Evolutionary conservation across 2,888 invertebrate genomes (phyloP).

Genomic region (Seladonia tumulorum): DNA sequence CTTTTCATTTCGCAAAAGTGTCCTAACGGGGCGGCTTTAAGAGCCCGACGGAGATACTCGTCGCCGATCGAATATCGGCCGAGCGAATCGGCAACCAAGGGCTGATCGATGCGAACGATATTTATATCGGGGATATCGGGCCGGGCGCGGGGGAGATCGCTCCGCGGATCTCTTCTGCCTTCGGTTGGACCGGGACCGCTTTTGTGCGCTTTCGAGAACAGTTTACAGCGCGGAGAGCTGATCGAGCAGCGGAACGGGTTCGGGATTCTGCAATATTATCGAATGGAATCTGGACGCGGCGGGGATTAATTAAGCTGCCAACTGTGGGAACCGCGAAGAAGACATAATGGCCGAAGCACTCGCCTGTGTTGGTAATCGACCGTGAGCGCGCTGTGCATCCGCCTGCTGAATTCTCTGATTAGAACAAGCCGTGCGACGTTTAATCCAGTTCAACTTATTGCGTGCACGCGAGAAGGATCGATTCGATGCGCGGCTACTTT

Average conservation of each 20-base stretch:
- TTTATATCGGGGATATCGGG: slow-evolving; percentile 37
- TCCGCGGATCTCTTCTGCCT: slow-evolving; percentile 9
- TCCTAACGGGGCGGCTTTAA: slow-evolving; percentile 59
- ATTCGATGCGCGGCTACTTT: neutral
- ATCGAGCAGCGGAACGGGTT: neutral
- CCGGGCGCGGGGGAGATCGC: neutral
- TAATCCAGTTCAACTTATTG: neutral
- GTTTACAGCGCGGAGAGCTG: slow-evolving; percentile 5
- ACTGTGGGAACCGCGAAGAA: slow-evolving; percentile 10
- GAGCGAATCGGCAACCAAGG: slow-evolving; percentile 43
- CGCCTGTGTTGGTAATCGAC: neutral
- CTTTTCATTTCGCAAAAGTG: slow-evolving; percentile 71
- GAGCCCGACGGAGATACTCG: slow-evolving; percentile 53
- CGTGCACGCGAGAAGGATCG: neutral
- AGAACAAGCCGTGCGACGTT: neutral
- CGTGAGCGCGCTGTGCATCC: neutral
- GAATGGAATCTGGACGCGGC: slow-evolving; percentile 3
- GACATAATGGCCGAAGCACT: neutral
- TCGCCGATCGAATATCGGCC: slow-evolving; percentile 57
- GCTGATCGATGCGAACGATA: slow-evolving; percentile 59
- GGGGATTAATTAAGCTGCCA: slow-evolving; percentile 7
- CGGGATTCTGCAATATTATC: neutral
- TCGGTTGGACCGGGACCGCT: neutral
- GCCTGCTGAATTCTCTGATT: neutral
- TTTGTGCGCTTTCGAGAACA: neutral